Percentiles rank a stretch among this genome's conserved stretches.
Conservation (phyloP, 2,888 invertebrate species). For the Ferdinandea cuprea region DNA sequence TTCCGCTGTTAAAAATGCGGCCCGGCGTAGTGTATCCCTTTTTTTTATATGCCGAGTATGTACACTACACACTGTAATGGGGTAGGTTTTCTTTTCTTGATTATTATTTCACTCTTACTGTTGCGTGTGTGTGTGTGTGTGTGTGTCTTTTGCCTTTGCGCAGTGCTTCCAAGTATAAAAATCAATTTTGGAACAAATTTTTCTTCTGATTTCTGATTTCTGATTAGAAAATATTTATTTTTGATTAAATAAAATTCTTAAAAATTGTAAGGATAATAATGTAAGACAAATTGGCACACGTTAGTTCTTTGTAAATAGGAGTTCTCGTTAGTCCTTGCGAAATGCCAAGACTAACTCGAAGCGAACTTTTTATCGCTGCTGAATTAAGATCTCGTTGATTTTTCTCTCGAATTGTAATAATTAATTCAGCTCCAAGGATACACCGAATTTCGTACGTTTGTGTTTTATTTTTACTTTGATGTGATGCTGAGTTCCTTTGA, state of each 20-base stretch:
- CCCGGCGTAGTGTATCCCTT: slow-evolving; percentile 9
- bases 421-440: slow-evolving; percentile 8
- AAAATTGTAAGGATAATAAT: slow-evolving; percentile 9
- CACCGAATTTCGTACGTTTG: neutral
- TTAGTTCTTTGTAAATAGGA: slow-evolving; percentile 32
- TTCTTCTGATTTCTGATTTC: too few species aligned
- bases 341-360: slow-evolving; percentile 41
- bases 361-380: slow-evolving; percentile 36
- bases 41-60: slow-evolving; percentile 23
- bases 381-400: neutral
- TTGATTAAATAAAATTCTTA: neutral
- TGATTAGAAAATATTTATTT: slow-evolving; percentile 40
- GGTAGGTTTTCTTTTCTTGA: slow-evolving; percentile 22
- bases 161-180: slow-evolving; percentile 52
- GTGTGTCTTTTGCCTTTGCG: slow-evolving; percentile 49
- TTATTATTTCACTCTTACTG: neutral
- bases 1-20: slow-evolving; percentile 19
- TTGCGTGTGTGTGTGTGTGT: slow-evolving; percentile 10
- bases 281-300: slow-evolving; percentile 44
- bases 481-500: slow-evolving; percentile 2
- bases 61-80: slow-evolving; percentile 37
- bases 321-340: slow-evolving; percentile 16
- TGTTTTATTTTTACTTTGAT: neutral
- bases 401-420: neutral
- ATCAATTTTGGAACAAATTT: slow-evolving; percentile 53